phyloP scores from a whole-genome alignment of 2,888 invertebrate species.

The Sarcophaga variegata region DNA sequence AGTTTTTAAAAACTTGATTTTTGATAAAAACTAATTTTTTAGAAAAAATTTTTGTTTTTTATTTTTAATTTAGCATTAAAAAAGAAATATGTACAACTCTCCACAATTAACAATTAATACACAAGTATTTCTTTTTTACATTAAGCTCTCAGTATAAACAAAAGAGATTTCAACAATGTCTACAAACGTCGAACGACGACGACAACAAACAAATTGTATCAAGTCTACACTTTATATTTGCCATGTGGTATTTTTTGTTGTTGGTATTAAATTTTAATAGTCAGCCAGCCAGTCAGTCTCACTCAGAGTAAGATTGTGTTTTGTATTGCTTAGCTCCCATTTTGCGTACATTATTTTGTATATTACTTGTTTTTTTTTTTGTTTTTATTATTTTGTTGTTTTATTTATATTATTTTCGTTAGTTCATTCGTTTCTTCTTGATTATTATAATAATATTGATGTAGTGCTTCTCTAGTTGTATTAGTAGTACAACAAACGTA shows the following conservation, averaged over 20 bases:
- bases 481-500: conserved; percentile 33
- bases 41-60: not conserved
- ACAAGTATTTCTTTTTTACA: not conserved
- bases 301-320: conserved; percentile 48
- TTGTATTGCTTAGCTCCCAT: conserved; percentile 62
- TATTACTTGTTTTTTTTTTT: conserved; percentile 51
- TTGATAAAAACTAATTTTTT: not conserved
- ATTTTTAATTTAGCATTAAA: not conserved
- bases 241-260: conserved; percentile 57
- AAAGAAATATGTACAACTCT: conserved; percentile 3
- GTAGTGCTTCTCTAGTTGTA: conserved; percentile 30
- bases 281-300: conserved; percentile 14
- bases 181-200: not conserved
- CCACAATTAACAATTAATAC: conserved; percentile 7
- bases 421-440: conserved; percentile 42
- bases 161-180: conserved; percentile 6
- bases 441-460: conserved; percentile 45
- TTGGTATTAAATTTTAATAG: conserved; percentile 42
- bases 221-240: conserved; percentile 54
- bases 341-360: conserved; percentile 54
- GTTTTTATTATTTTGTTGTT: conserved; percentile 27
- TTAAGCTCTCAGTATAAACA: conserved; percentile 24
- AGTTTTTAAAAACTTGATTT: not conserved
- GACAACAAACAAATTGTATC: conserved; percentile 22
- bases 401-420: conserved; percentile 45